Conservation (phyloP, 2,113 vertebrate genomes). For the Actinemys pallida region DNA sequence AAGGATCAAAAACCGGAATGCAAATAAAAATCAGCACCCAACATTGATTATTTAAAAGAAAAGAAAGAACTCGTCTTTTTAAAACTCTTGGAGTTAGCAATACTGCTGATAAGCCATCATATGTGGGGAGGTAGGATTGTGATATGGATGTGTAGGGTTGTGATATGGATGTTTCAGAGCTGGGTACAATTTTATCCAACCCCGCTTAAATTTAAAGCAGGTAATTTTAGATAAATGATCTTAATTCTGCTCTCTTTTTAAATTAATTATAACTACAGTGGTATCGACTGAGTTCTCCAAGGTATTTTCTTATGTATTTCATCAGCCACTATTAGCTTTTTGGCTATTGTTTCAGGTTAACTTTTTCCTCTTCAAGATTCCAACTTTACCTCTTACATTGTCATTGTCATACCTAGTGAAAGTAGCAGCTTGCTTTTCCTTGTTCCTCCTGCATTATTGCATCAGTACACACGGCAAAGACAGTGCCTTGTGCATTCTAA, state of each 20-base stretch:
- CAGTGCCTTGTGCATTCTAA: slow-evolving; percentile 22
- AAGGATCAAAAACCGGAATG: neutral
- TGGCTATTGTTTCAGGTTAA: slow-evolving; percentile 20
- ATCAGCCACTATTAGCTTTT: slow-evolving; percentile 22
- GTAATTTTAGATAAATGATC: slow-evolving; percentile 67
- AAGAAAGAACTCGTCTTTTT: neutral
- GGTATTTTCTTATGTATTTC: slow-evolving; percentile 27
- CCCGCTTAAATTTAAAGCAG: neutral
- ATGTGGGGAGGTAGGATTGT: no score
- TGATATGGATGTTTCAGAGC: slow-evolving; percentile 13
- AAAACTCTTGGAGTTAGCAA: neutral
- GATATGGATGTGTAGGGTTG: neutral
- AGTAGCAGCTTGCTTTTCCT: neutral
- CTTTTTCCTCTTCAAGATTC: slow-evolving; percentile 25
- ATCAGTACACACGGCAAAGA: slow-evolving; percentile 17
- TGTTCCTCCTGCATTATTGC: neutral
- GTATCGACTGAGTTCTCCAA: neutral
- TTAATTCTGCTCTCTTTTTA: slow-evolving; percentile 55
- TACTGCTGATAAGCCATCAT: neutral
- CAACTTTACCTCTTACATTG: neutral
- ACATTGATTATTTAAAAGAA: neutral
- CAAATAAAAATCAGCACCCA: neutral
- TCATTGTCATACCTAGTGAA: neutral
- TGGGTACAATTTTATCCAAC: neutral
- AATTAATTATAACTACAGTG: slow-evolving; percentile 64